Evolutionary conservation across 2,888 invertebrate genomes (phyloP).

Genomic region (Icerya purchasi): DNA sequence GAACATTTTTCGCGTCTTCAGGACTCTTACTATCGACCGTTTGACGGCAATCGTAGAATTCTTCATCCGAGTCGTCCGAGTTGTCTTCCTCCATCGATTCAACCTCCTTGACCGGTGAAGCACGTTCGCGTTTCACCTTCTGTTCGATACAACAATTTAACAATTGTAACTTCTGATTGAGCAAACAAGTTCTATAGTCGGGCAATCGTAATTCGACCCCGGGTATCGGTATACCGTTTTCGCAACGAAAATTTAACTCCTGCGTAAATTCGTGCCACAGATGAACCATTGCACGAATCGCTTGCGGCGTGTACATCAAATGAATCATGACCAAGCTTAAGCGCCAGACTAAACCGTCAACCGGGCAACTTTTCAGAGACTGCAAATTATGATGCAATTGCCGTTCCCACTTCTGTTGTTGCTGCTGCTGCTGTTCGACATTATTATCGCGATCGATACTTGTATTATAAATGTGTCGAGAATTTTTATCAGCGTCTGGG

Average conservation of each 20-base stretch:
- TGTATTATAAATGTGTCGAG: conserved; percentile 22
- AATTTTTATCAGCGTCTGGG: conserved; percentile 58
- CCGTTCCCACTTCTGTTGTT: not conserved
- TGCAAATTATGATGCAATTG: not conserved
- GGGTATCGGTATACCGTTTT: conserved; percentile 49
- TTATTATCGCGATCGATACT: not conserved
- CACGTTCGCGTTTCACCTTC: conserved; percentile 27
- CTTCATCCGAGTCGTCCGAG: conserved; percentile 6
- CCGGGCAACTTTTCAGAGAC: conserved; percentile 24
- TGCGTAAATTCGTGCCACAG: conserved; percentile 85
- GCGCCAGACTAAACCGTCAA: conserved; percentile 60
- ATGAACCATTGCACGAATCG: conserved; percentile 54
- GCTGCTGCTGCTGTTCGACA: not conserved
- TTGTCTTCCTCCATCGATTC: not conserved
- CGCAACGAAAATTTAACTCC: conserved; percentile 77
- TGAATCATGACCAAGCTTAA: conserved; percentile 52
- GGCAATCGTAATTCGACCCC: conserved; percentile 65
- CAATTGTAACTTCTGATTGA: conserved; percentile 87
- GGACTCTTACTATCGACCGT: not conserved
- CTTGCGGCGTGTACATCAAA: conserved; percentile 49
- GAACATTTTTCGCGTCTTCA: conserved; percentile 3
- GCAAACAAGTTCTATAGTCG: conserved; percentile 66
- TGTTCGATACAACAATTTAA: conserved; percentile 55
- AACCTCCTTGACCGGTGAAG: not conserved
- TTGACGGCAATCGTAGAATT: conserved; percentile 7